These are phyloP conservation scores for Cochlearius cochlearius DNA, from an alignment of 2,113 vertebrate genomes.

Conservation along the genomic window DNA sequence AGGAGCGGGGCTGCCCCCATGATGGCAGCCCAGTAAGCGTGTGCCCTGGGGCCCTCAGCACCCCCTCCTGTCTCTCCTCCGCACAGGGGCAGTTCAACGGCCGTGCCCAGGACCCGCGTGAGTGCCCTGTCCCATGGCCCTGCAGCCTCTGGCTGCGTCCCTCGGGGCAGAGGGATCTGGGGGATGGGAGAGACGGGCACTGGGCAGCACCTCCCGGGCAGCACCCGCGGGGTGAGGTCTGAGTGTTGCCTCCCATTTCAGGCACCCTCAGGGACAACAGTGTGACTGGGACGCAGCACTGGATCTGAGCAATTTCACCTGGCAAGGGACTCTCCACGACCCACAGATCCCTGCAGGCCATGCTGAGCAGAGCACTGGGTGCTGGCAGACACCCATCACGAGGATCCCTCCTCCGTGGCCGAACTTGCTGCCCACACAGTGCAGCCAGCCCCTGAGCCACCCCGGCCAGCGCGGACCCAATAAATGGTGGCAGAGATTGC, in stretches of 20 bases:
- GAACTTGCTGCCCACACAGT: rapidly evolving
- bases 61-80: not conserved
- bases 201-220: not conserved
- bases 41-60: not conserved
- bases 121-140: not conserved
- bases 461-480: not conserved
- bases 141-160: not conserved
- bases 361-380: rapidly evolving
- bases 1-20: not conserved
- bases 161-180: not conserved
- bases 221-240: rapidly evolving
- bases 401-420: not conserved
- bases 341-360: not conserved
- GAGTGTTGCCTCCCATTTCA: not conserved
- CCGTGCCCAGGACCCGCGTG: conserved; percentile 49
- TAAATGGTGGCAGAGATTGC: not conserved
- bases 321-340: rapidly evolving
- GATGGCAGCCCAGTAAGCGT: not conserved
- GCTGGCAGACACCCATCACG: rapidly evolving
- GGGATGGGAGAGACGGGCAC: not conserved
- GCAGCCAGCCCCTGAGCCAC: not conserved
- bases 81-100: conserved; percentile 27
- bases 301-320: conserved; percentile 11
- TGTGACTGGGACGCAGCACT: not conserved
- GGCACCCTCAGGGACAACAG: conserved; percentile 52